Evolutionary conservation across 2,113 vertebrate genomes (phyloP).

Genomic region (Dicaeum eximium): DNA sequence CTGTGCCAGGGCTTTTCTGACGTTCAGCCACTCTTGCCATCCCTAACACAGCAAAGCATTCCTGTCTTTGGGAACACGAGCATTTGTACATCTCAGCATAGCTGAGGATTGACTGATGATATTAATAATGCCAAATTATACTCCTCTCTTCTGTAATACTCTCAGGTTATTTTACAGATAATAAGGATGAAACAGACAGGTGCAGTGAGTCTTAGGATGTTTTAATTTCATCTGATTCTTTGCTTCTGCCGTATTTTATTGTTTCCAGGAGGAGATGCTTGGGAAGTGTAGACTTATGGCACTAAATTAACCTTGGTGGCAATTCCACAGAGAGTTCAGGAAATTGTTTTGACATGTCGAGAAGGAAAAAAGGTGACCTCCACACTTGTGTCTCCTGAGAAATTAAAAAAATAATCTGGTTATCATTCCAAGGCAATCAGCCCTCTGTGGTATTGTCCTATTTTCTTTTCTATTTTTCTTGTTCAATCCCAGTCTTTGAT

Average conservation of each 20-base stretch:
- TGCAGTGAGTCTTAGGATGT: slow-evolving; percentile 7
- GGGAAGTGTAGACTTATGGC: neutral
- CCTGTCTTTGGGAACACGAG: neutral
- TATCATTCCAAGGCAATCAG: neutral
- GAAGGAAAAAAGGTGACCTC: slow-evolving; percentile 18
- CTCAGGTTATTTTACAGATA: slow-evolving; percentile 7
- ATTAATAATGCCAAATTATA: slow-evolving; percentile 35
- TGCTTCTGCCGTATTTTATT: neutral
- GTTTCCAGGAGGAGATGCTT: neutral
- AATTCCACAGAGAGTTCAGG: neutral
- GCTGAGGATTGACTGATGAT: slow-evolving; percentile 30
- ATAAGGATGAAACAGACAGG: slow-evolving; percentile 6
- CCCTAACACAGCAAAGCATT: neutral
- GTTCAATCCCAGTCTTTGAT: neutral
- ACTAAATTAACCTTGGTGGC: neutral
- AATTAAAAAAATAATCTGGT: slow-evolving; percentile 4
- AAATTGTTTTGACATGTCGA: neutral
- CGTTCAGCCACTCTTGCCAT: neutral
- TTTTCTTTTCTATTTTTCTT: neutral
- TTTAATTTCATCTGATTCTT: slow-evolving; percentile 15
- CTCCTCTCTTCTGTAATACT: neutral
- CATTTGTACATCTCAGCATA: neutral
- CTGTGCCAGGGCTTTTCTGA: neutral
- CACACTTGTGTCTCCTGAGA: neutral
- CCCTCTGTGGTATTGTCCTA: neutral